These are phyloP conservation scores for Chaetodon trifasciatus DNA, from an alignment of 2,797 vertebrate species.

Conservation along the genomic window DNA sequence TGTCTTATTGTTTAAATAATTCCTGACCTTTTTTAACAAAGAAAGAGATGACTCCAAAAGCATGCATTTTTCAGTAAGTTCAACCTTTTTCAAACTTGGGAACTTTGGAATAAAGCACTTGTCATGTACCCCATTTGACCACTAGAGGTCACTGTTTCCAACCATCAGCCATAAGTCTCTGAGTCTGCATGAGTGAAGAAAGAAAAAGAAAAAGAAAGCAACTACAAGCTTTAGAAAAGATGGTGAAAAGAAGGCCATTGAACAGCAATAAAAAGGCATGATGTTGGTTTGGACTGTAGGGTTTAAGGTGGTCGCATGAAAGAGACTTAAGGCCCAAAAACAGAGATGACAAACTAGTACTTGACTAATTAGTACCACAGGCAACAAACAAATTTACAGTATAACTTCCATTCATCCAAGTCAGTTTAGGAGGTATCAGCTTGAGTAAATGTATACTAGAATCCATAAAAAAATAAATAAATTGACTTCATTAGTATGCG, in stretches of 20 bases:
- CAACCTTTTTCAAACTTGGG: constrained; percentile 13
- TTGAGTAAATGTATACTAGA: constrained; percentile 55
- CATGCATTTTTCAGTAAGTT: constrained; percentile 8
- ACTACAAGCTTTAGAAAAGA: constrained; percentile 52
- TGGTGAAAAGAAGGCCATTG: constrained; percentile 72
- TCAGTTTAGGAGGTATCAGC: constrained; percentile 73
- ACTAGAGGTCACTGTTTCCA: constrained; percentile 61
- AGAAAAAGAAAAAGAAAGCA: constrained; percentile 1
- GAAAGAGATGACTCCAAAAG: constrained; percentile 28
- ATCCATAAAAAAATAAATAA: constrained; percentile 75
- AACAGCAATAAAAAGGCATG: constrained; percentile 76
- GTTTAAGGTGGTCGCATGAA: constrained; percentile 61
- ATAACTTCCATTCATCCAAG: constrained; percentile 71
- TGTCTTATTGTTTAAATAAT: constrained; percentile 44
- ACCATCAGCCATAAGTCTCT: constrained; percentile 36
- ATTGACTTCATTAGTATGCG: constrained; percentile 59
- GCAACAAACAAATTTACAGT: constrained; percentile 75
- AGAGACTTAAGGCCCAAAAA: constrained; percentile 78
- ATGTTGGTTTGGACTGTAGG: constrained; percentile 60
- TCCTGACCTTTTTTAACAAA: constrained; percentile 46
- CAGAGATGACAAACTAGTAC: constrained; percentile 74
- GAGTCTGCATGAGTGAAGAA: constrained; percentile 25
- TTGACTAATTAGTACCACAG: constrained; percentile 74
- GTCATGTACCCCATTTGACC: constrained; percentile 47
- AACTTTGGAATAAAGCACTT: constrained; percentile 54